phyloP scores from a whole-genome alignment of 2,797 vertebrate genomes.

The Carapus acus region DNA sequence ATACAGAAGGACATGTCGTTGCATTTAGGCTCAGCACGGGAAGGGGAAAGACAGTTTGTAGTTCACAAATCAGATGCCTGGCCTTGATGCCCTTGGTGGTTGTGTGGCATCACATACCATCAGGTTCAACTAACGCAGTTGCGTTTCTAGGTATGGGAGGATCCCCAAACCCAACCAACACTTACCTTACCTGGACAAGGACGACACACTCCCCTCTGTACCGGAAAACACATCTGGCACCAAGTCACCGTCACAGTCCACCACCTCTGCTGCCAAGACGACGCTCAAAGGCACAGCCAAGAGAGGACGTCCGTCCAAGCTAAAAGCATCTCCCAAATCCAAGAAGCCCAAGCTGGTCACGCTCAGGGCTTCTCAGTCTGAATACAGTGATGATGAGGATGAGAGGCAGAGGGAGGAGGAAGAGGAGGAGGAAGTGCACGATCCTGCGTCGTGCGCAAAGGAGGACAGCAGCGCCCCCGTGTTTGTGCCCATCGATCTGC shows the following conservation, averaged over 20 bases:
- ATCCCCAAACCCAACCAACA: slow-evolving; percentile 67
- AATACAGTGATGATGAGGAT: slow-evolving; percentile 69
- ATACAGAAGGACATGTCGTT: no score
- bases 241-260: slow-evolving; percentile 7
- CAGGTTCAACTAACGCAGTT: no score
- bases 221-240: slow-evolving; percentile 26
- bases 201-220: slow-evolving; percentile 39
- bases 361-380: slow-evolving; percentile 76
- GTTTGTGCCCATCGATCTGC: slow-evolving; percentile 83
- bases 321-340: slow-evolving; percentile 57
- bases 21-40: no score
- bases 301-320: slow-evolving; percentile 62
- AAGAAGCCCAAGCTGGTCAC: slow-evolving; percentile 78
- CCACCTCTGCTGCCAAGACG: slow-evolving; percentile 21
- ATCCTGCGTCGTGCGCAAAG: slow-evolving; percentile 58
- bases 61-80: no score
- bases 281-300: slow-evolving; percentile 44
- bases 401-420: slow-evolving; percentile 51
- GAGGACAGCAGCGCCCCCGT: slow-evolving; percentile 78
- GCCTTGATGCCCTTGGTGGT: no score
- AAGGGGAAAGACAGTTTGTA: no score
- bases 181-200: slow-evolving; percentile 61
- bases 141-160: slow-evolving; percentile 71
- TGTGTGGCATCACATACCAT: no score
- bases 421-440: slow-evolving; percentile 65